phyloP scores from a whole-genome alignment of 2,797 vertebrate species.

The Propithecus deckenii region DNA sequence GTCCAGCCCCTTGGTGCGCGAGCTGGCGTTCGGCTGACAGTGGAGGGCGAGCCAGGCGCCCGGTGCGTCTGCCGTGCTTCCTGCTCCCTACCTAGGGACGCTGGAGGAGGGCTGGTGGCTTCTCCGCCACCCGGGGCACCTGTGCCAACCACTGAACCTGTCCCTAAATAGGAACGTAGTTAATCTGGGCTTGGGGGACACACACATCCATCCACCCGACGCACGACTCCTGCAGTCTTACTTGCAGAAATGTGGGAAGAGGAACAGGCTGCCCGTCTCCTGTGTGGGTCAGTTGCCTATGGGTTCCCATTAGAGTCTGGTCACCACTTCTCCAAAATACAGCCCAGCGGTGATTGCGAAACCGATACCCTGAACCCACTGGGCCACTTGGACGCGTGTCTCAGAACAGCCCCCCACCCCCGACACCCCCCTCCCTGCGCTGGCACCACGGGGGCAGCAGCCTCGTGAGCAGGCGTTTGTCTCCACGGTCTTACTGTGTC shows the following conservation, averaged over 20 bases:
- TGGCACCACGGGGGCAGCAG: conserved; percentile 47
- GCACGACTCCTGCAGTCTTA: accelerated
- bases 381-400: background rate
- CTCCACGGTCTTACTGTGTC: conserved; percentile 71
- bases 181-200: accelerated
- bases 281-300: accelerated
- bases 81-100: accelerated
- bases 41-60: accelerated
- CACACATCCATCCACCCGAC: accelerated
- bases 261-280: accelerated
- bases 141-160: background rate
- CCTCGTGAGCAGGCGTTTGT: conserved; percentile 56
- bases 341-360: too few relatives aligned
- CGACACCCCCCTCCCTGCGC: background rate
- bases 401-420: background rate
- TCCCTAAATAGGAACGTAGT: background rate
- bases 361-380: background rate
- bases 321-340: background rate
- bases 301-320: background rate
- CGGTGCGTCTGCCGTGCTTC: accelerated
- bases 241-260: background rate
- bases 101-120: background rate
- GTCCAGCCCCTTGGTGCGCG: background rate
- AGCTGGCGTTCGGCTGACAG: background rate
- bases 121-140: background rate